Conservation (phyloP, 2,797 vertebrate genomes). For the Todus mexicanus region DNA sequence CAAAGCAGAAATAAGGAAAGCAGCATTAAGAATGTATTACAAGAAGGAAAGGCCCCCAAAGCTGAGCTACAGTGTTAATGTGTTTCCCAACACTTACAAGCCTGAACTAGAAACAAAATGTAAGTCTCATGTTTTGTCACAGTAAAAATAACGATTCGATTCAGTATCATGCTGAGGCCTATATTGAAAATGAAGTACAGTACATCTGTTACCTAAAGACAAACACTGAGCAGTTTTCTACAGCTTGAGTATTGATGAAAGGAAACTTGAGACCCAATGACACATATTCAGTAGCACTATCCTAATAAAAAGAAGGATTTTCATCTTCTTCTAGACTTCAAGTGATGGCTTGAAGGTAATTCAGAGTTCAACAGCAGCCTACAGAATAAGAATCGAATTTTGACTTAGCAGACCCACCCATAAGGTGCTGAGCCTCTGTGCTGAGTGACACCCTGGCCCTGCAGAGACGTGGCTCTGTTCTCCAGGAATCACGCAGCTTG, state of each 20-base stretch:
- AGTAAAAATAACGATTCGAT: background rate
- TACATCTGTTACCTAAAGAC: background rate
- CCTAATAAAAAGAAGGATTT: background rate
- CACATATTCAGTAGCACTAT: background rate
- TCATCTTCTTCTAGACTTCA: background rate
- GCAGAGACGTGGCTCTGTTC: background rate
- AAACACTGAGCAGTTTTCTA: background rate
- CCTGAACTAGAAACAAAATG: background rate
- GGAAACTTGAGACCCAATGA: background rate
- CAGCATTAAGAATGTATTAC: accelerated
- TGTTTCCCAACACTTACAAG: background rate
- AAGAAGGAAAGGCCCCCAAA: background rate
- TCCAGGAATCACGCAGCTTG: background rate
- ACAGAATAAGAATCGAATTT: background rate
- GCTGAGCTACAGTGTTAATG: background rate
- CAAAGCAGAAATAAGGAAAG: background rate
- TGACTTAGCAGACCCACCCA: background rate
- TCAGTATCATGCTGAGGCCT: background rate
- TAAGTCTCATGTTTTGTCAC: background rate
- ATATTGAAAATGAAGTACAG: background rate
- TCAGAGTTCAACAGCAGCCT: background rate
- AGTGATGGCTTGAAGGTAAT: background rate
- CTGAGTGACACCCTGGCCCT: accelerated
- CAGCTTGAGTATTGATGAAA: background rate
- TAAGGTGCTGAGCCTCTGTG: background rate